A percentile compares a stretch with the other conserved stretches of the same genome.
These are phyloP conservation scores for Calliopsis andreniformis DNA, from an alignment of 1,140 invertebrate species.

Conservation along the genomic window DNA sequence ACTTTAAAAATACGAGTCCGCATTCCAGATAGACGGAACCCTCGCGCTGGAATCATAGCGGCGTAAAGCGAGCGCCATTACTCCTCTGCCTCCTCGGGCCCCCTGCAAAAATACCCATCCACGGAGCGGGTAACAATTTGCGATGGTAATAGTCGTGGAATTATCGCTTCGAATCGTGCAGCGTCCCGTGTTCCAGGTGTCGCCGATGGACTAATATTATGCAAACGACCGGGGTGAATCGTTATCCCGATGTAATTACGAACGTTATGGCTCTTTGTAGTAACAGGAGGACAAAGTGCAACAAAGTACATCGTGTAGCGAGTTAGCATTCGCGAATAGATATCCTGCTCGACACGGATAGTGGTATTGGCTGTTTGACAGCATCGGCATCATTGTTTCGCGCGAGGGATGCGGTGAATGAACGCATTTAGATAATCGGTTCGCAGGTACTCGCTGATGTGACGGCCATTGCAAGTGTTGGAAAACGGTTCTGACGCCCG, in stretches of 20 bases:
- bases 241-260: not conserved
- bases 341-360: too few relatives aligned
- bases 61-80: too few relatives aligned
- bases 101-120: not conserved
- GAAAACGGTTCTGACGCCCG: slow-evolving; percentile 14
- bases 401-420: not conserved
- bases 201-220: not conserved
- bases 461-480: not conserved
- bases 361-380: too few relatives aligned
- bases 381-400: slow-evolving; percentile 2
- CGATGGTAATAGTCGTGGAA: not conserved
- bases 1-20: not conserved
- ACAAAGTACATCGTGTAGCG: not conserved
- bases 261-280: not conserved
- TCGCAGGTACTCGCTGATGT: not conserved
- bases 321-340: too few relatives aligned
- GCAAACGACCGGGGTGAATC: not conserved
- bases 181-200: slow-evolving; percentile 4
- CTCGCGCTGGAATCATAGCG: not conserved
- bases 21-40: not conserved
- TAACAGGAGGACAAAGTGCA: too few relatives aligned
- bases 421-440: slow-evolving; percentile 30
- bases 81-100: not conserved
- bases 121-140: not conserved
- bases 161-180: not conserved